Conservation (phyloP, 2,888 invertebrate genomes). For the Odontomyia ornata region DNA sequence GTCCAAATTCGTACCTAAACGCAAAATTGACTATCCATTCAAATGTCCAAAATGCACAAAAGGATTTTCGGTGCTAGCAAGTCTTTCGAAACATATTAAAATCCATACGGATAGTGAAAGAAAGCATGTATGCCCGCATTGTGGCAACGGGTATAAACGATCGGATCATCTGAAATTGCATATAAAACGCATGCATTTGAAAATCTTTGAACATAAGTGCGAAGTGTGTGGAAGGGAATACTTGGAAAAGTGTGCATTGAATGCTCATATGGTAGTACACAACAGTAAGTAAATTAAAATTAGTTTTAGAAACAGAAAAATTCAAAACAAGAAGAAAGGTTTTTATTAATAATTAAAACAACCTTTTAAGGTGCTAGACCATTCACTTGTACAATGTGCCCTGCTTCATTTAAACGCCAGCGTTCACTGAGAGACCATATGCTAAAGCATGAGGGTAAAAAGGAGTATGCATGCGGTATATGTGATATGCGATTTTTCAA, state of each 20-base stretch:
- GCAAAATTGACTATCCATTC: conserved; percentile 8
- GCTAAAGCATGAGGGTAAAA: conserved; percentile 12
- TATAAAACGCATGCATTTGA: conserved; percentile 43
- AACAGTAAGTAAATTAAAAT: conserved; percentile 22
- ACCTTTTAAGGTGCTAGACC: conserved; percentile 15
- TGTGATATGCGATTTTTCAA: conserved; percentile 33
- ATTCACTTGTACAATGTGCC: conserved; percentile 21
- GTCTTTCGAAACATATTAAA: conserved; percentile 8
- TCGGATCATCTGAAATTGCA: conserved; percentile 39
- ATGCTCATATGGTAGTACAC: conserved; percentile 31
- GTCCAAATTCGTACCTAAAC: background rate
- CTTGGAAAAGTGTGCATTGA: conserved; percentile 18
- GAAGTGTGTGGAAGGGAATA: conserved; percentile 29
- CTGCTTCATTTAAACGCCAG: conserved; percentile 16
- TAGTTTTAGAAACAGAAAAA: too few relatives aligned
- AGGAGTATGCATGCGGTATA: conserved; percentile 21
- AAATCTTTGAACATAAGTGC: conserved; percentile 23
- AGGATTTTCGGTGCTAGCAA: conserved; percentile 15
- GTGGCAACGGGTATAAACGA: conserved; percentile 29
- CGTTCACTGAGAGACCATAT: conserved; percentile 10
- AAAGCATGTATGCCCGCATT: conserved; percentile 30
- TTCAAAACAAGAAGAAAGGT: background rate
- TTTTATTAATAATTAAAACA: background rate
- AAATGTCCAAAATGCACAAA: conserved; percentile 27
- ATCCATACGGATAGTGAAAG: conserved; percentile 17